Base-by-base conservation (phyloP, 2,888 invertebrate genomes). In the Drosophila peninsularis region DNA sequence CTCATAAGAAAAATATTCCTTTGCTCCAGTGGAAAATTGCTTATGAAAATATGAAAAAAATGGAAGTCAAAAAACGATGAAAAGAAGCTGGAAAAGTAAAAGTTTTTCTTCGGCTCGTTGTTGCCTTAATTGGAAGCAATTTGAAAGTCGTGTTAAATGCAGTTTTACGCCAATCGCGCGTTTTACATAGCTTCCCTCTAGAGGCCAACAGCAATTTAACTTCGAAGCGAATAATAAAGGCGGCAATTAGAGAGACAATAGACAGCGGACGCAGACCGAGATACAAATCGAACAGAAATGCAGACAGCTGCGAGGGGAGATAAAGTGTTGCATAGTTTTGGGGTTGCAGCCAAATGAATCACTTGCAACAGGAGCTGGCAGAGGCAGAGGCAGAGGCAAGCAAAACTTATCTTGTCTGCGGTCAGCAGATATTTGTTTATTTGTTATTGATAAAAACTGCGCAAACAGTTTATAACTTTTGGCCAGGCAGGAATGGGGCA, bases 381-480 rank as follows among this genome's bases (percentile, higher is more conserved):
- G 13, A 47, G 10, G 6, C 11, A 19, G 10, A 6, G 11, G 10
- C 24, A 9, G 47, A 24, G 42, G 1, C 39, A 34, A 34, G 39
- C 50, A 60, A 68, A 64, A 60, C 54, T 55, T 70, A 62, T 60
- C 69, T 71, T 76, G 78, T 71, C 80, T 81, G 73, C 72, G 72
- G 80, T 75, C 66, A 68, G 49, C 44, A 27, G 39, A 47, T 58
- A 75, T 76, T 76, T 76, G 75, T 75, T 75, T 76, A 57, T 64
- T 64, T 62, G 39, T 62, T 65, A 75, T 64, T 83, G 77, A 83
- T 84, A 82, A 82, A 77, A 80, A 72, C 49, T 60, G 66, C 24
- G 49, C 55, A 61, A 80, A n/a, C 78, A 74, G 80, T 80, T 82
- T 62, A 67, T 58, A 76, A 74, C 66, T 73, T 65, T 39, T 34